phyloP scores from a whole-genome alignment of 92 coral and sea anemone genomes.

The Ricordea florida region DNA sequence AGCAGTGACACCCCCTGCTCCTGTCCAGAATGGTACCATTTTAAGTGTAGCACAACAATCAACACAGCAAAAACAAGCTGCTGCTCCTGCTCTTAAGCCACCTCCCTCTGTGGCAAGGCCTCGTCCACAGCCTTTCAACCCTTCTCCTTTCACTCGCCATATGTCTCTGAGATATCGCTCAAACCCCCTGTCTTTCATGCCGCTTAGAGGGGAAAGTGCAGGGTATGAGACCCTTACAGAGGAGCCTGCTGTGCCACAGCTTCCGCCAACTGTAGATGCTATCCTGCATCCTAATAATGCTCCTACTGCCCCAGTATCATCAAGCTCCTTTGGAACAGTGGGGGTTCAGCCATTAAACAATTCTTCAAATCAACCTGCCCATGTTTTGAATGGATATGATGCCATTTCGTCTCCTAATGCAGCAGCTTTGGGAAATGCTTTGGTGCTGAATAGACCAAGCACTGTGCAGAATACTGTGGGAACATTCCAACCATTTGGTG shows the following conservation, averaged over 20 bases:
- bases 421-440: not conserved
- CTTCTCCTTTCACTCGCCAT: conserved; percentile 97
- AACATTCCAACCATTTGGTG: conserved; percentile 54
- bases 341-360: conserved; percentile 23
- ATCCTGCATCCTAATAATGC: conserved; percentile 36
- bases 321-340: conserved; percentile 34
- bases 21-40: conserved; percentile 62
- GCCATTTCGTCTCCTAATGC: not conserved
- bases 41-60: conserved; percentile 13
- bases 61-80: conserved; percentile 34
- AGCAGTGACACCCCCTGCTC: conserved; percentile 55
- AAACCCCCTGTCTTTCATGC: conserved; percentile 88
- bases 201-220: conserved; percentile 69
- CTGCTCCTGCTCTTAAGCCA: conserved; percentile 81
- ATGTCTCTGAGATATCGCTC: conserved; percentile 96
- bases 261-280: conserved; percentile 85
- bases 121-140: conserved; percentile 90
- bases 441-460: conserved; percentile 10
- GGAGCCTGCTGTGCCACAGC: conserved; percentile 81
- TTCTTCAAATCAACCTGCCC: conserved; percentile 23
- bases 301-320: conserved; percentile 5
- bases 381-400: conserved; percentile 52
- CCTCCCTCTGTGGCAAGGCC: conserved; percentile 87
- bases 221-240: conserved; percentile 90
- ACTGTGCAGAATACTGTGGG: conserved; percentile 20